Percentiles rank a stretch among this genome's conserved stretches.
These are phyloP conservation scores for Anas bernieri DNA, from an alignment of 2,797 vertebrate genomes.

Conservation along the genomic window DNA sequence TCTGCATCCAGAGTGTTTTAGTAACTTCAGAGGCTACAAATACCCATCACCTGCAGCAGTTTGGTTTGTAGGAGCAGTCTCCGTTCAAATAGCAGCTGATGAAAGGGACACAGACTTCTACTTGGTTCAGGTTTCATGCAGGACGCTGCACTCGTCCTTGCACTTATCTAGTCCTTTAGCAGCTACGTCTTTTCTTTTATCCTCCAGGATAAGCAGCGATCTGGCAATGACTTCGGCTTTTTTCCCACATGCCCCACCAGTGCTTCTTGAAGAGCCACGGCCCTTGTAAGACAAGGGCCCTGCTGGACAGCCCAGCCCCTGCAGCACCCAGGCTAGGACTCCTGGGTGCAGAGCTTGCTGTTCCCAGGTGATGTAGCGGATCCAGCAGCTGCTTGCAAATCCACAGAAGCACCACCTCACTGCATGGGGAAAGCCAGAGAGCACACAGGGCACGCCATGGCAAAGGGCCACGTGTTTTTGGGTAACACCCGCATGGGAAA, in stretches of 20 bases:
- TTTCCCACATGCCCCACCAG: rapidly evolving
- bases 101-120: neutral
- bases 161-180: neutral
- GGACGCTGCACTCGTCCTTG: neutral
- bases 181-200: neutral
- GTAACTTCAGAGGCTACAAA: neutral
- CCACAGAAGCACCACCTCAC: neutral
- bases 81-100: neutral
- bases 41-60: neutral
- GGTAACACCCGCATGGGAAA: conserved; percentile 9
- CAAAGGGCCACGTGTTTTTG: conserved; percentile 30
- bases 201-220: neutral
- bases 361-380: rapidly evolving
- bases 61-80: neutral
- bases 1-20: neutral
- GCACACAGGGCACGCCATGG: neutral
- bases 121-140: neutral
- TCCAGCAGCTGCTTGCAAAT: neutral
- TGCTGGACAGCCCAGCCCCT: rapidly evolving
- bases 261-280: neutral
- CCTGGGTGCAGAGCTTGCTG: rapidly evolving
- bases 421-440: neutral
- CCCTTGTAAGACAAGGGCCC: neutral
- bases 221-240: neutral
- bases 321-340: neutral